These are phyloP conservation scores for Micoletzkya japonica DNA, from an alignment of 2,888 invertebrate genomes.

Conservation along the genomic window DNA sequence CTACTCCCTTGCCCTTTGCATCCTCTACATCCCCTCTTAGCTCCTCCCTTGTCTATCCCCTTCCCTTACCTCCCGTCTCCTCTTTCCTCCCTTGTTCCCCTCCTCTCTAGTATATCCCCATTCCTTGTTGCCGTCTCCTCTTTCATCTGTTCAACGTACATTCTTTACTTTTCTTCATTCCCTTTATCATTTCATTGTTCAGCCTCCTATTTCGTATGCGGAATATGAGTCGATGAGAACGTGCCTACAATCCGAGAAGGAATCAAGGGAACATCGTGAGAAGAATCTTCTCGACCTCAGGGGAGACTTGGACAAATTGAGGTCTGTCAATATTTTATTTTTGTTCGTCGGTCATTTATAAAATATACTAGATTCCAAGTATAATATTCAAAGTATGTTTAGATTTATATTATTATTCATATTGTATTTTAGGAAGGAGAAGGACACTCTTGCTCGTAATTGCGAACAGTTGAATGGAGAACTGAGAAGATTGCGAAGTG, in stretches of 20 bases:
- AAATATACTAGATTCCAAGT: no score
- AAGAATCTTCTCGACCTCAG: background rate
- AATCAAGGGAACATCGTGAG: slow-evolving; percentile 17
- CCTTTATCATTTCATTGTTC: background rate
- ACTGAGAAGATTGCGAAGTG: slow-evolving; percentile 27
- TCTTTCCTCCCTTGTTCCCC: background rate
- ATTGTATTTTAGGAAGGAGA: slow-evolving; percentile 37
- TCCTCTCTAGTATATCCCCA: background rate
- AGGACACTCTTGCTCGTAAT: slow-evolving; percentile 36
- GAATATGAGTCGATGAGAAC: slow-evolving; percentile 27
- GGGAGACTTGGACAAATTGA: slow-evolving; percentile 15
- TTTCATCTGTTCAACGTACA: background rate
- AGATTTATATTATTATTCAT: no score
- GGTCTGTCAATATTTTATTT: background rate
- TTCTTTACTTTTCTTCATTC: background rate
- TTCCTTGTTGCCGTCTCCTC: background rate
- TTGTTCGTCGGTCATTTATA: no score
- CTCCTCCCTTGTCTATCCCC: background rate
- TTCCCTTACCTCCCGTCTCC: background rate
- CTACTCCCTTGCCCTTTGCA: background rate
- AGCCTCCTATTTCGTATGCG: slow-evolving; percentile 23
- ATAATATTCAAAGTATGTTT: no score
- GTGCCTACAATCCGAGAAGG: slow-evolving; percentile 2
- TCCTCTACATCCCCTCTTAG: background rate
- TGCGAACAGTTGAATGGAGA: slow-evolving; percentile 39